Base-by-base conservation (phyloP, 2,797 vertebrate species). In the Meda fulgida region DNA sequence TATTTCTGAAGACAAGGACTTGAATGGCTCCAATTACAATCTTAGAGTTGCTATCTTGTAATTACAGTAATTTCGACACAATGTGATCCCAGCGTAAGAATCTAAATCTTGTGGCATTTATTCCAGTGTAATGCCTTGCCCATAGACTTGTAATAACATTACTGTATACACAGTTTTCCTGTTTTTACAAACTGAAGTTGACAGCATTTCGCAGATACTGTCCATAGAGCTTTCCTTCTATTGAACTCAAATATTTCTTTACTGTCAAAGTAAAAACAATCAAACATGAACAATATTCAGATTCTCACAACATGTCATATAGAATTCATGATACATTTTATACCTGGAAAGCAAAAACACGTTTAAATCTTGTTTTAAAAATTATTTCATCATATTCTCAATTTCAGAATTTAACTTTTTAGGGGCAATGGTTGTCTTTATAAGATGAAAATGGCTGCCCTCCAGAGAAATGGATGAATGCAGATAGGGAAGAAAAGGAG, bases 21-120 rank as follows among this genome's bases (percentile, higher is more conserved):
- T 78, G 55, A 78, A 43, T 2, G 38, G 55, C 76, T 78, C 76
- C 55, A 78, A 78, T 63, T 78, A 63, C 36, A 78, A 78, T 78
- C 76, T 29, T 63, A 26, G 34, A 78, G 55, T 40, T 29, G 76
- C 23, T 63, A 19, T 78, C 55, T 78, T n/a, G 7, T 78, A 63
- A 78, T 78, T 78, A 78, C 76, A 78, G 55, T 78, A 63, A 78
- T 78, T 78, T 58, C n/a, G 1, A 43, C 76, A 40, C 16, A 36
- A 60, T 78, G 34, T 60, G 53, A 78, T 40, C 76, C 76, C 55
- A 78, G 76, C 16, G 8, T 78, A 60, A 78, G 36, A 5, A 78
- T 60, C 40, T 78, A 29, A 63, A 40, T 48, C 58, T 16, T 79
- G 38, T 79, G 40, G 60, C 77, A 66, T 43, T 31, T 46, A 46